phyloP scores from a whole-genome alignment of 2,888 invertebrate genomes.

The Amaurobius ferox region DNA sequence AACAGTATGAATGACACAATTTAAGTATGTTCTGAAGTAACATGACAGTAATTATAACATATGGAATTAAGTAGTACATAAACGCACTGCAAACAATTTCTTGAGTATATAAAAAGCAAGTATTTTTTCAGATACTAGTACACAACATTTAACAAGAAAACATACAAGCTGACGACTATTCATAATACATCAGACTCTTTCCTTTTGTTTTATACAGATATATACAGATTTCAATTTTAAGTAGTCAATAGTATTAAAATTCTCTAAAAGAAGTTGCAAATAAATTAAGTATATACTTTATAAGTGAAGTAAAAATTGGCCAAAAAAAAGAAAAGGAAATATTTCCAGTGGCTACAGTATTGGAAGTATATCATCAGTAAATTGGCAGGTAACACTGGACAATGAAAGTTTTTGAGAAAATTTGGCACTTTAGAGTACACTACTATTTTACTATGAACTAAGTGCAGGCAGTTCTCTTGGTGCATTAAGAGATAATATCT shows the following conservation, averaged over 20 bases:
- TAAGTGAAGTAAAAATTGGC: not conserved
- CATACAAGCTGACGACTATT: not conserved
- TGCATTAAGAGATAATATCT: no score
- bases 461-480: not conserved
- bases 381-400: constrained; percentile 12
- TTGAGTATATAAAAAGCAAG: not conserved
- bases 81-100: constrained; percentile 12
- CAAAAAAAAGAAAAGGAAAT: no score
- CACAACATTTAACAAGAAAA: constrained; percentile 14
- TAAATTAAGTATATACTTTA: no score
- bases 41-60: no score
- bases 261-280: no score
- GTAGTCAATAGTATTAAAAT: not conserved
- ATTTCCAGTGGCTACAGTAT: no score
- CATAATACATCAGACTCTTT: constrained; percentile 1
- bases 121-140: not conserved
- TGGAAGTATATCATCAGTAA: constrained; percentile 8
- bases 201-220: not conserved
- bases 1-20: no score
- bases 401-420: not conserved
- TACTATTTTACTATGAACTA: not conserved
- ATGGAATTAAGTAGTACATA: not conserved
- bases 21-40: no score
- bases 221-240: not conserved
- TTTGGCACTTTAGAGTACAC: constrained; percentile 14